Conservation (phyloP, 2,888 invertebrate genomes). For the Aleiodes leptofemur region DNA sequence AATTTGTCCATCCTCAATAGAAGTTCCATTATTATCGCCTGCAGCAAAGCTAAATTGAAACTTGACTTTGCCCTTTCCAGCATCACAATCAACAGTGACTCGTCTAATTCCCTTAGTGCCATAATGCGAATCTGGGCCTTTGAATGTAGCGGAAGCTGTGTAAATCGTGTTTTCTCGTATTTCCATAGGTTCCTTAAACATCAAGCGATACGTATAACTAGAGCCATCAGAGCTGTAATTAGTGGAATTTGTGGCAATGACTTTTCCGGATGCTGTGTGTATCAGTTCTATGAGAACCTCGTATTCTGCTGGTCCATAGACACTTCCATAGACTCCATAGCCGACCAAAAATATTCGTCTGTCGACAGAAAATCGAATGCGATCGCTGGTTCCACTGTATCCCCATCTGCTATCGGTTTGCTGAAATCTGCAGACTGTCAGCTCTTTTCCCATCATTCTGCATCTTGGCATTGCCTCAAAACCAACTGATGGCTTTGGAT, state of each 20-base stretch:
- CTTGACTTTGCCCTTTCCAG: constrained; percentile 85
- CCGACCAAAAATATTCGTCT: constrained; percentile 88
- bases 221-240: constrained; percentile 88
- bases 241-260: constrained; percentile 85
- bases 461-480: constrained; percentile 85
- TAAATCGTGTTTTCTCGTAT: constrained; percentile 87
- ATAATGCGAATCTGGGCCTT: constrained; percentile 92
- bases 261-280: constrained; percentile 84
- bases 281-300: constrained; percentile 86
- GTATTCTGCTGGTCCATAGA: constrained; percentile 87
- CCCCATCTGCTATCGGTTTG: constrained; percentile 90
- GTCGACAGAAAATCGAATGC: constrained; percentile 89
- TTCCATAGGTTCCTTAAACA: constrained; percentile 91
- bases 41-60: constrained; percentile 90
- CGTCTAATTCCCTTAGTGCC: constrained; percentile 88
- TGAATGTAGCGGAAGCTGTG: constrained; percentile 87
- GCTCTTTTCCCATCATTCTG: constrained; percentile 87
- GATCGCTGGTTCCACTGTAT: constrained; percentile 88
- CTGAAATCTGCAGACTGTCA: constrained; percentile 84
- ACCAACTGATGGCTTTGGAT: constrained; percentile 85
- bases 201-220: constrained; percentile 85
- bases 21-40: constrained; percentile 91
- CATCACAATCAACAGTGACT: constrained; percentile 84
- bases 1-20: constrained; percentile 91
- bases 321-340: constrained; percentile 89